Evolutionary conservation across 2,888 invertebrate species (phyloP).

Genomic region (Liodrosophila aerea): DNA sequence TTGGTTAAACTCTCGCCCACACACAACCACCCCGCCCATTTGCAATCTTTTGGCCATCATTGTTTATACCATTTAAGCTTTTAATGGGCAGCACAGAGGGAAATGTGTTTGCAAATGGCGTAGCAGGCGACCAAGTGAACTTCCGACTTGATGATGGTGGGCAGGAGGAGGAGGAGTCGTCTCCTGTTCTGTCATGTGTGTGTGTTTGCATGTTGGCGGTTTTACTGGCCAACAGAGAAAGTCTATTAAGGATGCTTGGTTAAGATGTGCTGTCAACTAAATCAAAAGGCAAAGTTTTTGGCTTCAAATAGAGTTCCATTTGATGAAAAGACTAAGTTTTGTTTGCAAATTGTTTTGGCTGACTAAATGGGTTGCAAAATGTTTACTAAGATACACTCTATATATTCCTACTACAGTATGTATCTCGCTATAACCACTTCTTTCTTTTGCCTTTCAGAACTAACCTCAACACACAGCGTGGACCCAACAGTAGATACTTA

Average conservation of each 20-base stretch:
- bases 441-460: constrained; percentile 29
- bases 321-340: constrained; percentile 5
- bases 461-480: constrained; percentile 24
- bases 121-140: constrained; percentile 43
- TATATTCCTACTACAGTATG: background rate
- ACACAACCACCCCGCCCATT: background rate
- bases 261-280: constrained; percentile 10
- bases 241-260: constrained; percentile 20
- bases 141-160: constrained; percentile 43
- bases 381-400: no score
- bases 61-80: constrained; percentile 67
- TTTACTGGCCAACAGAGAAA: background rate
- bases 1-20: no score
- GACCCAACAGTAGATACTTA: constrained; percentile 35
- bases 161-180: background rate
- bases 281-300: constrained; percentile 20
- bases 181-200: constrained; percentile 6
- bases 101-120: constrained; percentile 37
- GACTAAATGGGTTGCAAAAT: no score
- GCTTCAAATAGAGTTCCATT: background rate
- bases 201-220: constrained; percentile 31
- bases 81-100: constrained; percentile 45
- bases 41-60: constrained; percentile 36
- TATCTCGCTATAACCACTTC: background rate
- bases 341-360: no score